Evolutionary conservation across 2,797 vertebrate genomes (phyloP), one percentile per base, ranked within the genome.

Genomic region (Ctenochaetus hawaiiensis): DNA sequence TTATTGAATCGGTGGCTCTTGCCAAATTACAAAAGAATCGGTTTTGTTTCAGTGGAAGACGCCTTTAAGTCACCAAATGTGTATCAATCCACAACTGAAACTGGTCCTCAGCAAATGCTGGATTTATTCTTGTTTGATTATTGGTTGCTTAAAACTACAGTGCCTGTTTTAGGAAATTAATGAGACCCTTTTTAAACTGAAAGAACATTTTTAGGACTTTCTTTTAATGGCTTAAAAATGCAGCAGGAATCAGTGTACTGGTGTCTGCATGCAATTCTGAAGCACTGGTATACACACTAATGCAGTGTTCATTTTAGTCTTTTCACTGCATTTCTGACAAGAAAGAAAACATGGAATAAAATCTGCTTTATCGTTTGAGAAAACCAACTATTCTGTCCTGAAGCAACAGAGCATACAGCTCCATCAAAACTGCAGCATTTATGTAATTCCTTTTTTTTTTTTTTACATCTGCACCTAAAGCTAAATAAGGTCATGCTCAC

Each of bases 71-170:
- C 41, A 23, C 0, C 12, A 67, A 43, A 68, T 67, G 44, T 39
- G 23, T 30, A 49, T 48, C 49, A 57, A 60, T 61, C 11, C 16
- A 5, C 34, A 7, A 48, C 16, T 56, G 20, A 66, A 72, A 62
- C 8, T 10, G 52, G 49, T 58, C 23, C 49, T 41, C 37, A 44
- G 1, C 3, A 70, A 68, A 11, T 43, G 2, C 20, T 30, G 16
- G 39, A 16, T 52, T 56, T 45, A 20, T 17, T 37, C 5, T n/a
- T 66, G 6, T 71, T 65, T 45, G 1, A 52, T 26, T 52, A 52
- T 23, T 53, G 4, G 56, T 39, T 56, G n/a, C 39, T 53, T 26
- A 54, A 67, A 54, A 5, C 37, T 9, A 12, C 9, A 41, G 39
- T 41, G 39, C 39, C 39, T 41, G 39, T 41, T 41, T 41, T 41